Percentiles rank a stretch among this genome's conserved stretches.
Conservation (phyloP, 2,797 vertebrate species). For the Tokudaia muenninki region DNA sequence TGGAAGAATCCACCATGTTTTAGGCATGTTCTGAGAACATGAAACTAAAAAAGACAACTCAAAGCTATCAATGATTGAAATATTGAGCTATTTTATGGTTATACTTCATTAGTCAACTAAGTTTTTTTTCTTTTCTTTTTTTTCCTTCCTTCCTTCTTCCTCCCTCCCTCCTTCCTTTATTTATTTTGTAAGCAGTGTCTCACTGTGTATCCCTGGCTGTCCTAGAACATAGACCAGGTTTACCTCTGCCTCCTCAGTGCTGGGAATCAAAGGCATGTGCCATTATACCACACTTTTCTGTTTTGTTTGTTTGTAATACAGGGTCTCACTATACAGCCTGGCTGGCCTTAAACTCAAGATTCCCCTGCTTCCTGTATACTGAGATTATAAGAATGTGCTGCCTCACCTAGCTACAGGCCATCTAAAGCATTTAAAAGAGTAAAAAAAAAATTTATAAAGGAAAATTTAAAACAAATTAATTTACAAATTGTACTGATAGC, state of each 20-base stretch:
- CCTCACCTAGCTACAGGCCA: not conserved
- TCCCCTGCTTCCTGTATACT: not conserved
- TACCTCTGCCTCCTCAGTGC: not conserved
- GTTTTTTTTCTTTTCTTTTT: not conserved
- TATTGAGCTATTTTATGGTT: not conserved
- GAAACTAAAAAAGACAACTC: slow-evolving; percentile 54
- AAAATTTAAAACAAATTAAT: not conserved
- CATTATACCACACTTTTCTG: too few relatives aligned
- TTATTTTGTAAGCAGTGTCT: not conserved
- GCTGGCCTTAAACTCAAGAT: not conserved
- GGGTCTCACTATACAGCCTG: not conserved
- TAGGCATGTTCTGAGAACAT: slow-evolving; percentile 44
- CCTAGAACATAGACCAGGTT: not conserved
- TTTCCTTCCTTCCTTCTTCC: not conserved
- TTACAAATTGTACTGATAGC: slow-evolving; percentile 33
- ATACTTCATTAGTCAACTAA: not conserved
- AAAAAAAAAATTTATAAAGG: not conserved
- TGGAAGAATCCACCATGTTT: not conserved
- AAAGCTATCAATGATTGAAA: slow-evolving; percentile 28
- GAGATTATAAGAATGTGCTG: not conserved
- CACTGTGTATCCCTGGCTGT: not conserved
- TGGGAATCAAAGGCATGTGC: not conserved
- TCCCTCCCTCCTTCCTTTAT: too few relatives aligned
- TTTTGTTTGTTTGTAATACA: not conserved
- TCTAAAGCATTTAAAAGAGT: not conserved